Evolutionary conservation across 2,113 vertebrate species (phyloP).

Genomic region (Leiothrix lutea): DNA sequence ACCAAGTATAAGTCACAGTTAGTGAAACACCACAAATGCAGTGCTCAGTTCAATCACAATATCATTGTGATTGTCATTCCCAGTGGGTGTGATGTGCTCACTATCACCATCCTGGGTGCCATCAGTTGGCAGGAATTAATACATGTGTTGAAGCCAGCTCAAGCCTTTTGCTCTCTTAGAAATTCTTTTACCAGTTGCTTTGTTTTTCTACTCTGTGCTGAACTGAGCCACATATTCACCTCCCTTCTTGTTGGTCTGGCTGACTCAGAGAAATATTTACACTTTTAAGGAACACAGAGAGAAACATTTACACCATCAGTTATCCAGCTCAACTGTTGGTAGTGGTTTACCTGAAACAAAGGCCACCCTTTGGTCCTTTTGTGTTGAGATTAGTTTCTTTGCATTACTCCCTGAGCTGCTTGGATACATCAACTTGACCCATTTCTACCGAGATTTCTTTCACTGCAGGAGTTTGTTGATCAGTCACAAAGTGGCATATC

Average conservation of each 20-base stretch:
- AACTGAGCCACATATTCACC: background rate
- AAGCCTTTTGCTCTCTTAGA: background rate
- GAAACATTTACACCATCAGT: background rate
- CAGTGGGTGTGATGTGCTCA: background rate
- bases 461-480: background rate
- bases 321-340: background rate
- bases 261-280: background rate
- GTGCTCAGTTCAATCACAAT: background rate
- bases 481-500: background rate
- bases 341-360: background rate
- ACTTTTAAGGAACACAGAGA: background rate
- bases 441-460: background rate
- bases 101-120: accelerated
- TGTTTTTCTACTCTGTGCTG: background rate
- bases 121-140: accelerated
- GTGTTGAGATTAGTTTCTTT: background rate
- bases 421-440: background rate
- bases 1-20: background rate
- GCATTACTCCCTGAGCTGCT: background rate
- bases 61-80: background rate
- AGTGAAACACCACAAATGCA: background rate
- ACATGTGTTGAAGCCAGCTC: background rate
- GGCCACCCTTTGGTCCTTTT: background rate
- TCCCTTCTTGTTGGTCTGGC: background rate
- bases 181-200: background rate